Conservation (phyloP, 2,888 invertebrate genomes). For the Tipula unca region DNA sequence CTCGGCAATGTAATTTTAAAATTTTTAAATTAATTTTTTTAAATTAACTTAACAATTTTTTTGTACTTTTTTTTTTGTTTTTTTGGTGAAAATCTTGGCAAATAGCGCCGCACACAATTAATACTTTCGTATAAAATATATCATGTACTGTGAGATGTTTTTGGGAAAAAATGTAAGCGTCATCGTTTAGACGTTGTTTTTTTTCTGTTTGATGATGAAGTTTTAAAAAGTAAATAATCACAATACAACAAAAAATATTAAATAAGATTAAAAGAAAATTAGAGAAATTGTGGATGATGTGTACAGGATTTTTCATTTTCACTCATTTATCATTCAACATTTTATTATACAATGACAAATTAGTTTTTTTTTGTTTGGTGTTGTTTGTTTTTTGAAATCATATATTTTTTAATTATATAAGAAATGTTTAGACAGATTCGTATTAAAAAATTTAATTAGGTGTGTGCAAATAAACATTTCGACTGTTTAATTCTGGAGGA, state of each 20-base stretch:
- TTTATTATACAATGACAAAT: not conserved
- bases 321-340: conserved; percentile 8
- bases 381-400: not conserved
- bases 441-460: not conserved
- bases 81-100: not conserved
- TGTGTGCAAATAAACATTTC: not conserved
- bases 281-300: not conserved
- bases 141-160: too few species aligned
- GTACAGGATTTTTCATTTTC: not conserved
- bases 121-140: too few species aligned
- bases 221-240: not conserved
- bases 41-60: not conserved
- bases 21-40: not conserved
- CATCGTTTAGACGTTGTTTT: not conserved
- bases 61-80: not conserved
- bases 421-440: not conserved
- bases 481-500: not conserved
- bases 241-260: not conserved
- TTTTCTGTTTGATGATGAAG: not conserved
- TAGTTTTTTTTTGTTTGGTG: not conserved
- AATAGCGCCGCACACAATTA: not conserved
- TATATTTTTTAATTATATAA: not conserved
- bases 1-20: not conserved
- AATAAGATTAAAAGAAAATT: not conserved
- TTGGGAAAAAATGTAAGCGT: not conserved